These are phyloP conservation scores for Glaucidium brasilianum DNA, from an alignment of 2,113 vertebrate genomes.

Conservation along the genomic window DNA sequence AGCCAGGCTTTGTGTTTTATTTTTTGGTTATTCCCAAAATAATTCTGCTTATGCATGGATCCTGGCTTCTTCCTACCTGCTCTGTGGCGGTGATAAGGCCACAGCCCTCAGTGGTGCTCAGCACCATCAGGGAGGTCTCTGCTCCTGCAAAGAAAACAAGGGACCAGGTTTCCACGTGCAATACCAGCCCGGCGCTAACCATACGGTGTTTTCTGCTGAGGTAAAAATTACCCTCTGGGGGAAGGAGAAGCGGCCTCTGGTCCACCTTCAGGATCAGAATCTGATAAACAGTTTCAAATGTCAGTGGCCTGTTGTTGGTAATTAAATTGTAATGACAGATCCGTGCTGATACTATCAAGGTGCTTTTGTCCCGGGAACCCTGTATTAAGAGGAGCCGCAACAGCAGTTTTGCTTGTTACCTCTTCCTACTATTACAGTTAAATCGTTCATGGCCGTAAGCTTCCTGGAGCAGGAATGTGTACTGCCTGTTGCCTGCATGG, in stretches of 20 bases:
- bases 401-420: slow-evolving; percentile 51
- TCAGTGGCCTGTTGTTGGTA: slow-evolving; percentile 59
- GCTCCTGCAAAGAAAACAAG: background rate
- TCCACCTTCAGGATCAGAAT: slow-evolving; percentile 45
- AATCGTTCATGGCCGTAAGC: background rate
- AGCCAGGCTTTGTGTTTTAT: background rate
- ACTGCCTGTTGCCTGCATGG: background rate
- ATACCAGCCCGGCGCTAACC: background rate
- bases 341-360: slow-evolving; percentile 41
- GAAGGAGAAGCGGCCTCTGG: background rate
- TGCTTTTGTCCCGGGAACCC: slow-evolving; percentile 48
- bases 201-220: background rate
- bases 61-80: background rate
- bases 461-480: background rate
- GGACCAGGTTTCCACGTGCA: background rate
- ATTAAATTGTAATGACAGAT: slow-evolving; percentile 67
- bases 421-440: slow-evolving; percentile 36
- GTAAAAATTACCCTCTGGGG: background rate
- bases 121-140: background rate
- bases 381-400: slow-evolving; percentile 12
- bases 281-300: slow-evolving; percentile 60
- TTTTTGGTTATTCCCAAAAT: background rate
- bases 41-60: background rate
- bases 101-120: background rate
- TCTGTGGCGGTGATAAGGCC: accelerated